Base-by-base conservation (phyloP, 2,113 vertebrate species). In the Myiagra hebetior region DNA sequence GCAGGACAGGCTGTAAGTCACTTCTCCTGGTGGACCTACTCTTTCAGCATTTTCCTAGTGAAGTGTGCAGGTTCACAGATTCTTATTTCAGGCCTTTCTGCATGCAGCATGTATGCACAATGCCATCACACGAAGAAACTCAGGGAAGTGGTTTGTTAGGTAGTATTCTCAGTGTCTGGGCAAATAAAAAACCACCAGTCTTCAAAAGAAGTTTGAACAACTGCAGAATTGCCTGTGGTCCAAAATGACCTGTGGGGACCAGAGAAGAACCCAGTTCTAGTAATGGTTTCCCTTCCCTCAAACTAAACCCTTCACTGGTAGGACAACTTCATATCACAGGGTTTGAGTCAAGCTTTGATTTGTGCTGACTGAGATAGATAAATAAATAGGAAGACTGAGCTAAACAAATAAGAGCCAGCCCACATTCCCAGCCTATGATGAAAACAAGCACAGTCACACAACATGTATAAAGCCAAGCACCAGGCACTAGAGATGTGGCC, bases 31-130 rank as follows among this genome's bases (percentile, higher is more conserved):
- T 22, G 9, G 28, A 57, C 3, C 6, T 18, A 30, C 28, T 60
- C 37, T 88, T 75, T 8, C 52, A 92, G 9, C 1, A 1, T 37
- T 70, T 44, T 30, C 9, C 23, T 50, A 53, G 39, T 3, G 30
- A 27, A 26, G 10, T 12, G 12, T 37, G 16, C 0, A 0, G 1
- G 28, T 88, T 90, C 46, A 44, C 3, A 27, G 3, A 26, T 15
- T 21, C 15, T 47, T 65, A 44, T 20, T 20, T 37, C 27, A 62
- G 55, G 21, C 6, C 7, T 16, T 83, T 56, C 27, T 72, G 52
- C 39, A 12, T 3, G 19, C 11, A 27, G 49, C 3, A 24, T 5
- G 1, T 46, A 39, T 46, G 59, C 12, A 30, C 24, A 77, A 21
- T 26, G 14, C 6, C 14, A 19, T 30, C 20, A 28, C 7, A 11